Conservation (phyloP, 2,888 invertebrate species). For the Escarpia spicata region DNA sequence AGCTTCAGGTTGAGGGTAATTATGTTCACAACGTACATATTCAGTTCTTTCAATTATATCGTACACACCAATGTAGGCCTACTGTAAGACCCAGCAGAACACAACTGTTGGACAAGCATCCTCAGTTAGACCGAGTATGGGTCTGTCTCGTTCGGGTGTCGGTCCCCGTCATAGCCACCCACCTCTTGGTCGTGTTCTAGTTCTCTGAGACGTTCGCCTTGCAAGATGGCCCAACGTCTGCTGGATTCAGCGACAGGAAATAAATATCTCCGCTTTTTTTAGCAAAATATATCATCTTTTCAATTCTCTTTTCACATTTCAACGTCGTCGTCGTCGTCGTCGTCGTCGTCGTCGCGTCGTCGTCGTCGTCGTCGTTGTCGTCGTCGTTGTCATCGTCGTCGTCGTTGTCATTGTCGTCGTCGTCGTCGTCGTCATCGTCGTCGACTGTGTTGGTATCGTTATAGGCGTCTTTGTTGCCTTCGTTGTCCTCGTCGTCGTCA, state of each 20-base stretch:
- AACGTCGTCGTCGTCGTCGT: no score
- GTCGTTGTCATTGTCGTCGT: neutral
- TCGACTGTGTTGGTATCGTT: neutral
- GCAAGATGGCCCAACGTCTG: neutral
- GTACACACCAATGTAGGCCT: neutral
- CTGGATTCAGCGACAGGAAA: neutral
- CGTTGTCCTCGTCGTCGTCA: neutral
- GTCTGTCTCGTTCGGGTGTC: neutral
- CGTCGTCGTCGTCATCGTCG: conserved; percentile 20
- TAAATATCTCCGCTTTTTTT: no score
- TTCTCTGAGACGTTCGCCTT: neutral
- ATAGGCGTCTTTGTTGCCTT: neutral
- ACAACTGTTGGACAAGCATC: neutral
- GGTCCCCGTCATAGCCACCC: neutral
- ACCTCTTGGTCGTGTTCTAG: neutral
- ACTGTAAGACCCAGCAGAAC: neutral
- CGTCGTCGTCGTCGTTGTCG: neutral
- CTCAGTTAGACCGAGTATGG: neutral
- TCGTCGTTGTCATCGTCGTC: neutral
- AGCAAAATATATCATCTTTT: no score
- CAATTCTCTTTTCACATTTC: no score
- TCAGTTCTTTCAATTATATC: no score
- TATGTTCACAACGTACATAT: no score
- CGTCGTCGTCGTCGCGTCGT: neutral
- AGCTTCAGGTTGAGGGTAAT: no score